Conservation (phyloP, 2,888 invertebrate genomes). For the Bugula neritina region DNA sequence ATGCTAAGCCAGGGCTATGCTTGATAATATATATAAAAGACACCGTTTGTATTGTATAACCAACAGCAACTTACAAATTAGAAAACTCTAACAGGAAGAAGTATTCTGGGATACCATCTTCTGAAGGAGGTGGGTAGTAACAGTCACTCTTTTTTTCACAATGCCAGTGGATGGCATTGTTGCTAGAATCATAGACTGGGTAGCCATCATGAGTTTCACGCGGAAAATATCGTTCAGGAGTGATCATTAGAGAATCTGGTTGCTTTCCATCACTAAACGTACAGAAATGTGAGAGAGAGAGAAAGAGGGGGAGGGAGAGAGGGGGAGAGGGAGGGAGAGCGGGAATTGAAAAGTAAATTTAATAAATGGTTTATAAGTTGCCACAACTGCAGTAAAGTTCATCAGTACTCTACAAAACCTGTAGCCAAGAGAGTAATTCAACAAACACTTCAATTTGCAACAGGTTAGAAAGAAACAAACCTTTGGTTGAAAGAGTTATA, state of each 20-base stretch:
- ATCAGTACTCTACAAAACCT: no score
- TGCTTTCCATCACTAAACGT: not conserved
- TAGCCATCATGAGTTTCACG: not conserved
- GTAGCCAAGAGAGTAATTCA: no score
- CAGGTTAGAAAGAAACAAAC: no score
- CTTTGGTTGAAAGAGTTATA: constrained; percentile 13
- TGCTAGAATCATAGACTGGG: constrained; percentile 5
- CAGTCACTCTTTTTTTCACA: constrained; percentile 14
- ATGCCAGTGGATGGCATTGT: not conserved
- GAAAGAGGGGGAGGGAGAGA: not conserved
- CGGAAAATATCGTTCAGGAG: not conserved
- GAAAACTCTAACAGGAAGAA: constrained; percentile 10
- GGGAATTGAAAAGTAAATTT: not conserved
- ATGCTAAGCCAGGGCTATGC: no score
- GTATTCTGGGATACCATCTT: constrained; percentile 9
- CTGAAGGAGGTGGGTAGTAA: not conserved
- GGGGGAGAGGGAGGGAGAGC: not conserved
- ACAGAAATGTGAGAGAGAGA: not conserved
- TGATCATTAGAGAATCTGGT: constrained; percentile 4
- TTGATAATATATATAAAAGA: no score
- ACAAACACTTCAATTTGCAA: no score
- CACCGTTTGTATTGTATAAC: no score
- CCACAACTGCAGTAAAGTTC: no score
- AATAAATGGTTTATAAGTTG: no score
- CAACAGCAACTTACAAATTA: constrained; percentile 5